Evolutionary conservation across 2,888 invertebrate species (phyloP).

Genomic region (Orchesella flavescens): DNA sequence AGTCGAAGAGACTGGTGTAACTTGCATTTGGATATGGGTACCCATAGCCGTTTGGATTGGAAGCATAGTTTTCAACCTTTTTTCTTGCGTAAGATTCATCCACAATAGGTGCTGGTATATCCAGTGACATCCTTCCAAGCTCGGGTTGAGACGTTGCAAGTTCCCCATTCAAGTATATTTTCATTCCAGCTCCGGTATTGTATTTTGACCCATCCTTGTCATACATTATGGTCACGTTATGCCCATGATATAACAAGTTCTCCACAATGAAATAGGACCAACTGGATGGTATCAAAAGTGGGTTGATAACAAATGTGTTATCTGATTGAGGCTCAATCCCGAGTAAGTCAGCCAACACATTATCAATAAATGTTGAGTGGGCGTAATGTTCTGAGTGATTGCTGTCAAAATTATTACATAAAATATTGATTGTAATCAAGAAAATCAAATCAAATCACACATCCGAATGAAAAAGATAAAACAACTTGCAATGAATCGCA

Average conservation of each 20-base stretch:
- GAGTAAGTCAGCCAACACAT: slow-evolving; percentile 67
- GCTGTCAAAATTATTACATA: slow-evolving; percentile 24
- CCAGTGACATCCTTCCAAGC: slow-evolving; percentile 52
- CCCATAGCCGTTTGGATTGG: slow-evolving; percentile 61
- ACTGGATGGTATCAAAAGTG: slow-evolving; percentile 54
- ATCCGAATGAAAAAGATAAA: too few species aligned
- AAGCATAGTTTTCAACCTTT: slow-evolving; percentile 68
- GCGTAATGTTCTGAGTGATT: slow-evolving; percentile 69
- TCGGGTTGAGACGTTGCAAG: slow-evolving; percentile 36
- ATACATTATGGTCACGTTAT: slow-evolving; percentile 67
- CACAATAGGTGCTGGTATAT: slow-evolving; percentile 52
- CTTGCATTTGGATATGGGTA: slow-evolving; percentile 64
- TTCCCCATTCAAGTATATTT: slow-evolving; percentile 63
- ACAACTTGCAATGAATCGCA: slow-evolving; percentile 68
- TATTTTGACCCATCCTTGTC: slow-evolving; percentile 67
- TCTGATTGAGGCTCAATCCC: slow-evolving; percentile 66
- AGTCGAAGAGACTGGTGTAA: slow-evolving; percentile 55
- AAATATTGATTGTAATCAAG: too few species aligned
- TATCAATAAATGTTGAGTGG: slow-evolving; percentile 69
- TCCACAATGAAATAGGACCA: slow-evolving; percentile 66
- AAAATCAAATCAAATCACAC: too few species aligned
- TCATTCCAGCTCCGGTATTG: slow-evolving; percentile 62
- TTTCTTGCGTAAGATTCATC: slow-evolving; percentile 18
- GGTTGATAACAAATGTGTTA: slow-evolving; percentile 61
- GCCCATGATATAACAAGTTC: slow-evolving; percentile 69